Base-by-base conservation (phyloP, 2,888 invertebrate species). In the Patella depressa region DNA sequence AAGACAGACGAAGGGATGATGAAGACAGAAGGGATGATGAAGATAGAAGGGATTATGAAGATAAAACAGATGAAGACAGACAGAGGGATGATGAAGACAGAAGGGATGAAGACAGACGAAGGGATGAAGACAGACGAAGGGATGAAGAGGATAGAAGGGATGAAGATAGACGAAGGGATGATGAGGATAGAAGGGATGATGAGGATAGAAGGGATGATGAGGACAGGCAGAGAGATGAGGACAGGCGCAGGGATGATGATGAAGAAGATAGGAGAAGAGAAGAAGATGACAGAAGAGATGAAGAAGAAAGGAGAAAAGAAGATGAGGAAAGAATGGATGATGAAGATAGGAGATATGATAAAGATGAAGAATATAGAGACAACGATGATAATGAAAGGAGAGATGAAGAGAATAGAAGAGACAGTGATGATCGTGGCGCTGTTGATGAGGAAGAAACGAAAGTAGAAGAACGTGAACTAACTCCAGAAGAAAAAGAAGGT, bases 401-500 rank as follows among this genome's bases (percentile, higher is more conserved):
- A 74, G 74, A 74, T 59, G 65, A 45, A 59, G 65, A 74, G 74
- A 19, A 45, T 45, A 45, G 45, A 7, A 45, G 7, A 45, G 45
- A 19, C 34, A 29, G 5, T 71, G 24, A 12, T 29, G 71, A 71
- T 71, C 2, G 34, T n/a, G 1, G 29, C 15, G 71, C 34, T 24
- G 71, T 55, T 29, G 69, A 72, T 12, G 76, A 76, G 53, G 79
- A 71, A 34, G 71, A 74, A 29, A n/a, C 59, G n/a, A 76, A 78
- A 59, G 81, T 79, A 59, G 78, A 80, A 72, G 80, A 82, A 77
- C 72, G n/a, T 19, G 57, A 74, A 73, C 71, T 82, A 45, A 78
- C 82, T 74, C 79, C 83, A 54, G 78, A 80, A 55, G 79, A 83
- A 69, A 59, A 78, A 24, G 76, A 83, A 81, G 82, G 82, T 82